Conservation (phyloP, 2,797 vertebrate species). For the Argentina silus region DNA sequence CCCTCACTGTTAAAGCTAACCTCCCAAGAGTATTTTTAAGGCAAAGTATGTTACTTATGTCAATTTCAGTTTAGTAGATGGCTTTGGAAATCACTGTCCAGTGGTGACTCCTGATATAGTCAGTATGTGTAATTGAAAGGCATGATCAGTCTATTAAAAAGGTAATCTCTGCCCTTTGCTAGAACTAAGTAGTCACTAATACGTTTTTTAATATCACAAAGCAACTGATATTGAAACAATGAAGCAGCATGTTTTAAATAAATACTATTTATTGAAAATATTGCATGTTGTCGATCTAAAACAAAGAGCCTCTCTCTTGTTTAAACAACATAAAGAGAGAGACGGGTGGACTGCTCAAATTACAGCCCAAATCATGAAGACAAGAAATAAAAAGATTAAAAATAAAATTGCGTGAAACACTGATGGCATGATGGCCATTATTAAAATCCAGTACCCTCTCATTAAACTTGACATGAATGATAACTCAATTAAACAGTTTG, state of each 20-base stretch:
- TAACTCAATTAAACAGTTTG: slow-evolving; percentile 46
- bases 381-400: slow-evolving; percentile 35
- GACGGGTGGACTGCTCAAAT: slow-evolving; percentile 23
- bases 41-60: slow-evolving; percentile 1
- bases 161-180: not conserved
- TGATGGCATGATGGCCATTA: not conserved
- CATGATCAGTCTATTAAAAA: slow-evolving; percentile 4
- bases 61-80: not conserved
- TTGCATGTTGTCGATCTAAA: slow-evolving; percentile 71
- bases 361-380: slow-evolving; percentile 38
- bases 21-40: slow-evolving; percentile 13
- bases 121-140: slow-evolving; percentile 1
- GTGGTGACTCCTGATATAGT: not conserved
- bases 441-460: slow-evolving; percentile 27
- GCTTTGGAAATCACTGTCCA: not conserved
- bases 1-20: not conserved
- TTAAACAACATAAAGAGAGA: not conserved
- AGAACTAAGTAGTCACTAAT: not conserved
- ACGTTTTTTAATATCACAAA: not conserved
- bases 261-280: slow-evolving; percentile 83
- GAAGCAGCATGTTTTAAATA: slow-evolving; percentile 69
- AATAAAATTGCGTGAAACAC: slow-evolving; percentile 36
- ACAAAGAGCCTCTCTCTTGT: slow-evolving; percentile 53
- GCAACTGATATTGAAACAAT: slow-evolving; percentile 22
- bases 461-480: slow-evolving; percentile 43